Percentiles rank a stretch among this genome's conserved stretches.
Evolutionary conservation across 2,113 vertebrate genomes (phyloP).

Genomic region (Neodontobutis hainanensis): DNA sequence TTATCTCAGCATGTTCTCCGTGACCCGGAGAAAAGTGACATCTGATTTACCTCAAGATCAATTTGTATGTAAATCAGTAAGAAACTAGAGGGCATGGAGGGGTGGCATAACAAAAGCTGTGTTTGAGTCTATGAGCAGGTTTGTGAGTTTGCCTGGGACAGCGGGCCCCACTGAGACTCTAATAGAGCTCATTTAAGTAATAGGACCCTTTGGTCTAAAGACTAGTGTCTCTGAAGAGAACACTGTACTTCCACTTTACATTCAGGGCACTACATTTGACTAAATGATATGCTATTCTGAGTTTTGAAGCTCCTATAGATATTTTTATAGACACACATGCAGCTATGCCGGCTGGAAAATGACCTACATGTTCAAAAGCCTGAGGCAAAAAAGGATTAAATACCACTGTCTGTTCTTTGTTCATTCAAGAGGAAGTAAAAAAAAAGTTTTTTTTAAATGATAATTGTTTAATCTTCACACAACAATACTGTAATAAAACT

Average conservation of each 20-base stretch:
- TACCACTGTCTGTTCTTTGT: too few relatives aligned
- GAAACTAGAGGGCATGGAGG: conserved; percentile 71
- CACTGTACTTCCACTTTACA: conserved; percentile 31
- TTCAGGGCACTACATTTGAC: conserved; percentile 8
- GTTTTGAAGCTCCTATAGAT: conserved; percentile 32
- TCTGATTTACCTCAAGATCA: conserved; percentile 85
- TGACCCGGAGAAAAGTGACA: conserved; percentile 81
- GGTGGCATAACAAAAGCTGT: conserved; percentile 74
- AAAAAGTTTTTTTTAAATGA: too few relatives aligned
- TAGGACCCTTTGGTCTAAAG: conserved; percentile 66
- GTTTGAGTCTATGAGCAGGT: conserved; percentile 67
- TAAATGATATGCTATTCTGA: conserved; percentile 57
- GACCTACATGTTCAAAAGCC: too few relatives aligned
- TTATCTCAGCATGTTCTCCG: conserved; percentile 80
- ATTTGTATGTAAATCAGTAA: conserved; percentile 85
- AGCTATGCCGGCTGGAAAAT: not conserved
- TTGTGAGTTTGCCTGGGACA: conserved; percentile 49
- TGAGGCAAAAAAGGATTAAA: too few relatives aligned
- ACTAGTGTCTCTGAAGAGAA: conserved; percentile 32
- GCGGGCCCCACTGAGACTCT: conserved; percentile 63
- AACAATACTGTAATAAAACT: too few relatives aligned
- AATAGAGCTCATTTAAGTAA: conserved; percentile 80
- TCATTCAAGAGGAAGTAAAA: too few relatives aligned
- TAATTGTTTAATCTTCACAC: too few relatives aligned
- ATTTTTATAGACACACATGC: not conserved